Evolutionary conservation across 2,113 vertebrate species (phyloP).

Genomic region (Brevimyrus niger): DNA sequence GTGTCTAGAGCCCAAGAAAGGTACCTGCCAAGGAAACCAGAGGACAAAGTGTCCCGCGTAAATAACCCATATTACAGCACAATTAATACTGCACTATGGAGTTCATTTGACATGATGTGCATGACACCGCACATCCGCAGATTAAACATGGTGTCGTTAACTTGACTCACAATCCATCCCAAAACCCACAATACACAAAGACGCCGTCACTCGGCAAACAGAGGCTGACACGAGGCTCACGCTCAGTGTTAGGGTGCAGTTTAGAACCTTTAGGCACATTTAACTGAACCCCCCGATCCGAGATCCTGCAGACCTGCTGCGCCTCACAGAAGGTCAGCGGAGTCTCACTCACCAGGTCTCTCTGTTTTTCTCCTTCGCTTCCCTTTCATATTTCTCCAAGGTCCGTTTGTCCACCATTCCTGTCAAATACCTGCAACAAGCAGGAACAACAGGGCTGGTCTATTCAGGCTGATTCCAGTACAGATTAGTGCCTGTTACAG

Average conservation of each 20-base stretch:
- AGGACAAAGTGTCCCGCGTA: background rate
- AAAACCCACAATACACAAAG: background rate
- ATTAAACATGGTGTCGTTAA: background rate
- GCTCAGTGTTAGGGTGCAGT: background rate
- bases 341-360: slow-evolving; percentile 88
- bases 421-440: slow-evolving; percentile 82
- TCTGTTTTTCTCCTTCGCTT: slow-evolving; percentile 99
- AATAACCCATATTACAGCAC: background rate
- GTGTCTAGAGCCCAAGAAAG: slow-evolving; percentile 98
- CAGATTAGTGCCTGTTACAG: background rate
- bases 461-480: background rate
- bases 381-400: slow-evolving; percentile 97
- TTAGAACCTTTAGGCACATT: background rate
- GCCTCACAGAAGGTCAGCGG: background rate
- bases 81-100: background rate
- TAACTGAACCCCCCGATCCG: background rate
- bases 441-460: background rate
- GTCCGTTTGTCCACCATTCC: slow-evolving; percentile 99
- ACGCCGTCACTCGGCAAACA: background rate
- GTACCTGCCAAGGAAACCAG: slow-evolving; percentile 67
- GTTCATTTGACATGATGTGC: background rate
- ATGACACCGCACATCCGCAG: background rate
- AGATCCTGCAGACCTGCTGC: background rate
- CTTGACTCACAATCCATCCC: background rate
- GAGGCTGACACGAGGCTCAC: background rate